These are phyloP conservation scores for Lordiphosa stackelbergi DNA, from an alignment of 1,140 invertebrate genomes.

Conservation along the genomic window DNA sequence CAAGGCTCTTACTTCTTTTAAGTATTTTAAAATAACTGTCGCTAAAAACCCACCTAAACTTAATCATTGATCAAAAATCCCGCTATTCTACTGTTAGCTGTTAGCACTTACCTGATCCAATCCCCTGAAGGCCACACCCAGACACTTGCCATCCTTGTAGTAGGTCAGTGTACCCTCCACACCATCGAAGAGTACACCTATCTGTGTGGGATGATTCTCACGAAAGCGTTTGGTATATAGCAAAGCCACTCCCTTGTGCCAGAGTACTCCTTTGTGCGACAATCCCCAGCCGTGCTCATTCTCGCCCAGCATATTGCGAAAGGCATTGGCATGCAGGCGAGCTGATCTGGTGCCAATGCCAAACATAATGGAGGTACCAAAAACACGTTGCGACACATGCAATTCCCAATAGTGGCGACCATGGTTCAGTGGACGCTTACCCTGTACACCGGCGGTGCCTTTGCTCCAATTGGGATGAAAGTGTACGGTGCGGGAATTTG, in stretches of 20 bases:
- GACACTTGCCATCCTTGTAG: conserved; percentile 83
- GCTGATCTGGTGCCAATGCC: conserved; percentile 83
- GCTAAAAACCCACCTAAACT: no score
- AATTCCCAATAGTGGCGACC: conserved; percentile 85
- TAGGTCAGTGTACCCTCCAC: conserved; percentile 84
- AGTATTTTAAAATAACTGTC: no score
- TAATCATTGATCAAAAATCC: no score
- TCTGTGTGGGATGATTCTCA: conserved; percentile 83
- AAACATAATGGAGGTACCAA: conserved; percentile 89
- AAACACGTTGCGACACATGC: conserved; percentile 82
- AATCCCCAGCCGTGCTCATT: conserved; percentile 85
- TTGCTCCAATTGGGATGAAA: conserved; percentile 89
- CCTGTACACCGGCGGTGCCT: conserved; percentile 84
- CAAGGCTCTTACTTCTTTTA: no score
- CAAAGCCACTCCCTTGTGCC: conserved; percentile 82
- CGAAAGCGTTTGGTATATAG: conserved; percentile 84
- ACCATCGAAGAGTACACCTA: conserved; percentile 84
- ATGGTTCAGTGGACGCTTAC: conserved; percentile 82
- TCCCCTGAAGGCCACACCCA: conserved; percentile 81
- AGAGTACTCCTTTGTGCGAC: conserved; percentile 85
- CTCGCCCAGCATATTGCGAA: conserved; percentile 85
- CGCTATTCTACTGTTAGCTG: background rate
- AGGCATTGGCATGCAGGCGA: conserved; percentile 82
- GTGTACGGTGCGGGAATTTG: conserved; percentile 78
- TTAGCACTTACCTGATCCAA: conserved; percentile 79